Evolutionary conservation across 2,888 invertebrate genomes (phyloP), one percentile per base, ranked within the genome.

Genomic region (Andrena dorsata): DNA sequence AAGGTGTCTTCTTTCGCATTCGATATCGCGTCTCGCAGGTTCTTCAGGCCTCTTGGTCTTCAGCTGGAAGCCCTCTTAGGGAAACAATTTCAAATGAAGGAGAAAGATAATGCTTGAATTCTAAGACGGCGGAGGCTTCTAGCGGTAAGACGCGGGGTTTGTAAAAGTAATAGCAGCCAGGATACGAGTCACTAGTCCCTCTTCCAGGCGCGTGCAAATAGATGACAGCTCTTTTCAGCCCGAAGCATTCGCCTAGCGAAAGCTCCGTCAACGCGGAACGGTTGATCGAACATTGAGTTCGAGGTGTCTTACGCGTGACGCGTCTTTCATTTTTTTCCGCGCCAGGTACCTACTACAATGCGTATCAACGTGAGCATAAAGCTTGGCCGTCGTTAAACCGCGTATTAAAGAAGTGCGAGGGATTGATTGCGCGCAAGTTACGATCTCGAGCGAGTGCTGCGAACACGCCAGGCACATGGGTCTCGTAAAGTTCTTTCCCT

Each of bases 401-500:
- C 23, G 60, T 63, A 71, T 71, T 66, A 66, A 71, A 63, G 56
- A 41, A 47, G 56, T 66, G 56, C 23, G 3, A 13, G 10, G 32
- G 56, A 51, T 63, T 51, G 61, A 75, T 66, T 28, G 75, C n/a
- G 23, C 0, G 32, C 41, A 80, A 82, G 49, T 80, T 75, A 75
- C 26, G 28, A 26, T 28, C 10, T 13, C 26, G 30, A 20, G 10
- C 28, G 47, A 60, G 30, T n/a, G 53, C 32, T 61, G 41, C 47
- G 49, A 13, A 20, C 26, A 10, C 23, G 23, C 10, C 8, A 5
- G 16, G 13, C 5, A 20, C 51, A 69, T 53, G 51, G n/a, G 51
- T 58, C 58, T 69, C 65, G 69, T 73, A 65, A 78, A 81, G 69
- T 53, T 65, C 41, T 63, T 7, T 61, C 30, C 47, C 26, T 30